A percentile compares a stretch with the other conserved stretches of the same genome.
These are phyloP conservation scores for Coptodon bakossiorum DNA, from an alignment of 2,113 vertebrate species.

Conservation along the genomic window DNA sequence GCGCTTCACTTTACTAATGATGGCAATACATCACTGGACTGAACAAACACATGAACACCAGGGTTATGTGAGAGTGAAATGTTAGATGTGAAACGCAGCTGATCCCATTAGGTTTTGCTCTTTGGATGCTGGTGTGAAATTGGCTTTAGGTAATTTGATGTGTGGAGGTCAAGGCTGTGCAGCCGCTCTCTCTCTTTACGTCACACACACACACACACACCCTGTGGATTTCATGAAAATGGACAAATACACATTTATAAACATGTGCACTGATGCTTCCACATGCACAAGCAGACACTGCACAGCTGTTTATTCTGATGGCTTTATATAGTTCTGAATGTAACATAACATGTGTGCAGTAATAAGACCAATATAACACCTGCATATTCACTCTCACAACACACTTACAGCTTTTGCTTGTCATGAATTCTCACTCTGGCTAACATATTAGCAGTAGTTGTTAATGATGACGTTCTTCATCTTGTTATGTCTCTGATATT, in stretches of 20 bases:
- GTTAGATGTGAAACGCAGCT: slow-evolving; percentile 30
- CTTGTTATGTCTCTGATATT: neutral
- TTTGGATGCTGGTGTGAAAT: slow-evolving; percentile 38
- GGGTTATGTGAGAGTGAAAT: neutral
- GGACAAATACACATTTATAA: slow-evolving; percentile 27
- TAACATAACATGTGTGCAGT: neutral
- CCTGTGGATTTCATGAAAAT: neutral
- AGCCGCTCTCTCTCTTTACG: neutral
- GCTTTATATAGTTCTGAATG: neutral
- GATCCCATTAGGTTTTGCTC: slow-evolving; percentile 5
- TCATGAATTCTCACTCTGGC: neutral
- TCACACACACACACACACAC: neutral
- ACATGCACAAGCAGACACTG: neutral
- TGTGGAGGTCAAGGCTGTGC: slow-evolving; percentile 21
- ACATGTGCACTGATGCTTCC: neutral
- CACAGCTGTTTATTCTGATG: neutral
- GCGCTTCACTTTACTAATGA: slow-evolving; percentile 28
- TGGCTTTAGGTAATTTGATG: slow-evolving; percentile 24
- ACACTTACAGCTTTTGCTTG: neutral
- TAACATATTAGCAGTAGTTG: neutral
- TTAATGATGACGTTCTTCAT: neutral
- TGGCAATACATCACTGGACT: slow-evolving; percentile 9
- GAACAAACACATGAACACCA: slow-evolving; percentile 4
- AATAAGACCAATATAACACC: neutral
- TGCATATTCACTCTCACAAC: neutral